phyloP scores from a whole-genome alignment of 2,113 vertebrate species.

The Toxotes jaculatrix region DNA sequence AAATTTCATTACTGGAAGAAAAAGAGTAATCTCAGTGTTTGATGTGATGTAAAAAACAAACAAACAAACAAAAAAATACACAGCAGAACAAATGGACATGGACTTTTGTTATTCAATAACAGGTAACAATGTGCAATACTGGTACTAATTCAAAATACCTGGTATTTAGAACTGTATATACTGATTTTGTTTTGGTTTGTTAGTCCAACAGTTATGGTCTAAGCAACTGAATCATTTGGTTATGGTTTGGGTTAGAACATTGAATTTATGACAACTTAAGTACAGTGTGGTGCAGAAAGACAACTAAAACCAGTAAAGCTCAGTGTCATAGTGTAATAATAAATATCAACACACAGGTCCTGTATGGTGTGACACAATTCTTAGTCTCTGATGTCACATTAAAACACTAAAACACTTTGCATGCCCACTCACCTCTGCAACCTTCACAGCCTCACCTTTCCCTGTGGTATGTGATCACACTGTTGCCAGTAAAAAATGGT shows the following conservation, averaged over 20 bases:
- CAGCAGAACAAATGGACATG: not conserved
- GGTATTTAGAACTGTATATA: not conserved
- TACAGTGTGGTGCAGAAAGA: not conserved
- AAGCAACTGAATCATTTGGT: not conserved
- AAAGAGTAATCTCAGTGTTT: not conserved
- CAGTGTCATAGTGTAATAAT: not conserved
- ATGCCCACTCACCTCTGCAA: not conserved
- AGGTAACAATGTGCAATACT: not conserved
- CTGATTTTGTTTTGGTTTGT: not conserved
- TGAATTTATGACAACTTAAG: not conserved
- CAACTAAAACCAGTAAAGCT: not conserved
- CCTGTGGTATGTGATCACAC: not conserved
- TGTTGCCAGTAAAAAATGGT: not conserved
- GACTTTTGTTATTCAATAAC: not conserved
- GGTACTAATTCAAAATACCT: not conserved
- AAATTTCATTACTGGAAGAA: constrained; percentile 18
- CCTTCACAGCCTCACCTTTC: not conserved
- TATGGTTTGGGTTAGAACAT: not conserved
- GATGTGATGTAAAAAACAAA: not conserved
- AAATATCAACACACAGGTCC: not conserved
- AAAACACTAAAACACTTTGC: not conserved
- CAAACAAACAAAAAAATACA: not conserved
- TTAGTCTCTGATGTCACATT: not conserved
- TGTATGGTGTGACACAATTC: not conserved
- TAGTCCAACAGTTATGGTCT: not conserved